These are phyloP conservation scores for Drosophila miranda DNA, from an alignment of 1,140 invertebrate genomes.

Conservation along the genomic window DNA sequence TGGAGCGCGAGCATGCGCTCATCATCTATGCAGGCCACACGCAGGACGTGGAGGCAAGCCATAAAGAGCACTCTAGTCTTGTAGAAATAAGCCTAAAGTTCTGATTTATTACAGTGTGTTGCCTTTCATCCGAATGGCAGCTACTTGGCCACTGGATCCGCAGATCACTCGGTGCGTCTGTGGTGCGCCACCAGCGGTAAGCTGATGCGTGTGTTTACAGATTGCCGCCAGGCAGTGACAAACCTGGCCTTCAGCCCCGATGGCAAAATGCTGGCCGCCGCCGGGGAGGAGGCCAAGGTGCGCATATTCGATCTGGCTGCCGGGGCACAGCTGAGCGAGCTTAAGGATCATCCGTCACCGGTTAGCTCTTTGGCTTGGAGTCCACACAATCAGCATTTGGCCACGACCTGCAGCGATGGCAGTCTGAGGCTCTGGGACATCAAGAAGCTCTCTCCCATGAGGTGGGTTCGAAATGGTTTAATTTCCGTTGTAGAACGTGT, in stretches of 20 bases:
- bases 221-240: conserved; percentile 89
- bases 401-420: conserved; percentile 91
- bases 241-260: conserved; percentile 90
- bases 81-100: background rate
- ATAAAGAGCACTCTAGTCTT: background rate
- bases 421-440: conserved; percentile 88
- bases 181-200: conserved; percentile 87
- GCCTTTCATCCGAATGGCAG: conserved; percentile 92
- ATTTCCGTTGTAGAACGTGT: background rate
- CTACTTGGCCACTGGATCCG: conserved; percentile 91
- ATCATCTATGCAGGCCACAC: conserved; percentile 92
- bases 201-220: conserved; percentile 90
- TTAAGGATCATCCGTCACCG: conserved; percentile 89
- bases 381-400: conserved; percentile 86
- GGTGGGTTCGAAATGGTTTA: conserved; percentile 31
- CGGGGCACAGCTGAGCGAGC: conserved; percentile 85
- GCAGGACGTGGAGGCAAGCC: conserved; percentile 89
- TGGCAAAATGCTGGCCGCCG: conserved; percentile 91
- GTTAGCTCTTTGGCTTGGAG: conserved; percentile 88
- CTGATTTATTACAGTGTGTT: conserved; percentile 82
- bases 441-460: conserved; percentile 64
- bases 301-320: conserved; percentile 85
- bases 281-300: conserved; percentile 85
- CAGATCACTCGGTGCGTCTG: conserved; percentile 89
- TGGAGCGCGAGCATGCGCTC: conserved; percentile 90